phyloP scores from a whole-genome alignment of 2,113 vertebrate species.

The Psophia crepitans region DNA sequence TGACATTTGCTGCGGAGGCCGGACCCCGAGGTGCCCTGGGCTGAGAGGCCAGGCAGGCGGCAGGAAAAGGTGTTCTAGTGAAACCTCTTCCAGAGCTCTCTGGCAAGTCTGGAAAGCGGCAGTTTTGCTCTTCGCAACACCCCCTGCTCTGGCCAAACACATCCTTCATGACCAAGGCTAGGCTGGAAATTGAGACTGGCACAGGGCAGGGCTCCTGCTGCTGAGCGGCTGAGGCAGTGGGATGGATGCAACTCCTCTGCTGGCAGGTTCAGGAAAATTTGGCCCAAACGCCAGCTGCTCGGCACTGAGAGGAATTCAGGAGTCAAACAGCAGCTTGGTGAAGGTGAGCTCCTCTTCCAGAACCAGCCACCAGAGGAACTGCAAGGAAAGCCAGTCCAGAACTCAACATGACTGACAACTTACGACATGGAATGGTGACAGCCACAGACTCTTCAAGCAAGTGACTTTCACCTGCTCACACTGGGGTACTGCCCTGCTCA shows the following conservation, averaged over 20 bases:
- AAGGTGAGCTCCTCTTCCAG: background rate
- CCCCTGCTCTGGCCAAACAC: background rate
- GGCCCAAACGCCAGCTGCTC: background rate
- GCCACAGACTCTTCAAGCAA: background rate
- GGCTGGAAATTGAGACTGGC: background rate
- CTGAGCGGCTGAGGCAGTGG: background rate
- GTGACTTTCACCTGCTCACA: background rate
- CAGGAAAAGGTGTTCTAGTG: background rate
- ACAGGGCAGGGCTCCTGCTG: background rate
- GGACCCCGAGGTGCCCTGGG: background rate
- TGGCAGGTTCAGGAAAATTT: background rate
- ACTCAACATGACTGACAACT: background rate
- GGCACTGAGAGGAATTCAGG: background rate
- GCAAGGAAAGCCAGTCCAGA: background rate
- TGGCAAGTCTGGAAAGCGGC: background rate
- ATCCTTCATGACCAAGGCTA: background rate
- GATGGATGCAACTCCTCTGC: background rate
- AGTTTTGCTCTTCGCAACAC: background rate
- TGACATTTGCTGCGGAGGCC: background rate
- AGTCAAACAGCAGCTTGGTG: background rate
- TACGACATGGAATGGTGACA: background rate
- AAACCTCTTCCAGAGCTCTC: background rate
- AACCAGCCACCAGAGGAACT: background rate
- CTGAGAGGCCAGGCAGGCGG: background rate
- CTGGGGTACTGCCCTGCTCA: background rate